Base-by-base conservation (phyloP, 2,888 invertebrate genomes). In the Ceraclea dissimilis region DNA sequence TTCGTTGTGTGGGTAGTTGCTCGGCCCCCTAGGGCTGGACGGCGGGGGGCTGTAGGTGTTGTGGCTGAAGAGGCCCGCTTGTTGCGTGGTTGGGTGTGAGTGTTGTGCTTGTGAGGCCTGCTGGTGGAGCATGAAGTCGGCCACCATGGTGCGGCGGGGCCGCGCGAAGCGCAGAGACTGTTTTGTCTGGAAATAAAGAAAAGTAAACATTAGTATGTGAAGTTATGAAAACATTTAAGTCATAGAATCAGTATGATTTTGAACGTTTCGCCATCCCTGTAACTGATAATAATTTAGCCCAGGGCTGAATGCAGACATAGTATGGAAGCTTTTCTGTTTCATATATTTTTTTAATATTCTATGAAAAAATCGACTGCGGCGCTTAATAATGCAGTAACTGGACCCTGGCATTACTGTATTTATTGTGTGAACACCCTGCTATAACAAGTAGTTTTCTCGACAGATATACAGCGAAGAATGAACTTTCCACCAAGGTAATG, bases 51-150 rank as follows among this genome's bases (percentile, higher is more conserved):
- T 82, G 49, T 58, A 66, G 19, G 66, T 66, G 65, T 78, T 74
- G 56, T 72, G 78, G 53, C 79, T 79, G 62, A 86, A 78, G 66
- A 81, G 67, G 65, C 76, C 78, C 46, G 52, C 55, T 47, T 52
- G 54, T 39, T 57, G 61, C 17, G 46, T 31, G 1, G 66, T 49
- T 54, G 79, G 78, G 60, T 86, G 77, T 82, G 80, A 71, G 1
- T 72, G 73, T 16, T 70, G 73, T 2, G 70, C 72, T 39, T 72
- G 70, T 52, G 73, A 68, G 0, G 69, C 69, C 67, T 74, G 77
- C 71, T 84, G 87, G 69, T 88, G 86, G 71, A 87, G 79, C 69
- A 88, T 86, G 74, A 89, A 86, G 79, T 90, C 89, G 74, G 89
- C 90, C 75, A 90, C 89, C 87, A 90, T 89, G 81, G 86, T 88